These are phyloP conservation scores for Ataeniobius toweri DNA, from an alignment of 2,797 vertebrate genomes.

Conservation along the genomic window DNA sequence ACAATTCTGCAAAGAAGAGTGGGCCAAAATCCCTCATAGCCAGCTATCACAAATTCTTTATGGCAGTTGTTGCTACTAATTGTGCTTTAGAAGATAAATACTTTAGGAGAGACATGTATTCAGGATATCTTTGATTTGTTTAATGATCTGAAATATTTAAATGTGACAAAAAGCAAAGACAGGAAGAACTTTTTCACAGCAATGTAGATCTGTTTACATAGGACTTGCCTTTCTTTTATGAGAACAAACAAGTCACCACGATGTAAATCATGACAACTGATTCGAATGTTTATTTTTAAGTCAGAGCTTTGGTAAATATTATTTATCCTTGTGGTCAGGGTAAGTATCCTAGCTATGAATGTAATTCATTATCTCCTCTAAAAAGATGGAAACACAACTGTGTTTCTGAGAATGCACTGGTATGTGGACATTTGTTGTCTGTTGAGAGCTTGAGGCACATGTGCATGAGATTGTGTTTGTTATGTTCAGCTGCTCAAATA, in stretches of 20 bases:
- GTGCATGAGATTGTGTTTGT: conserved; percentile 39
- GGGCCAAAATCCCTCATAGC: neutral
- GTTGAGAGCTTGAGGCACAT: conserved; percentile 20
- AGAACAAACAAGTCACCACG: neutral
- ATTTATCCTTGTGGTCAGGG: conserved; percentile 7
- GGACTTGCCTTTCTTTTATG: neutral
- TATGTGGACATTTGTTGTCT: conserved; percentile 15
- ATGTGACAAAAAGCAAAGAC: too few species aligned
- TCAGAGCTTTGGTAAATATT: neutral
- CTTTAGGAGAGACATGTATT: neutral
- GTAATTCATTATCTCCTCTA: neutral
- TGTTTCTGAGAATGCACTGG: conserved; percentile 9
- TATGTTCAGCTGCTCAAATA: conserved; percentile 73
- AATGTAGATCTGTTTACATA: neutral
- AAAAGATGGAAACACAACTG: neutral
- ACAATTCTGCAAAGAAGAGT: neutral
- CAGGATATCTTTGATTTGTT: too few species aligned
- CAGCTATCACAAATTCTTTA: neutral
- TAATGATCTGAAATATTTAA: too few species aligned
- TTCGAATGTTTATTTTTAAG: neutral
- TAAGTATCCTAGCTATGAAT: neutral
- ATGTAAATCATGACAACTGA: neutral
- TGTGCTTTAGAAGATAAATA: neutral
- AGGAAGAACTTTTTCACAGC: neutral
- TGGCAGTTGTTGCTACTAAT: neutral